Conservation (phyloP, 2,797 vertebrate genomes). For the Gymnodraco acuticeps region DNA sequence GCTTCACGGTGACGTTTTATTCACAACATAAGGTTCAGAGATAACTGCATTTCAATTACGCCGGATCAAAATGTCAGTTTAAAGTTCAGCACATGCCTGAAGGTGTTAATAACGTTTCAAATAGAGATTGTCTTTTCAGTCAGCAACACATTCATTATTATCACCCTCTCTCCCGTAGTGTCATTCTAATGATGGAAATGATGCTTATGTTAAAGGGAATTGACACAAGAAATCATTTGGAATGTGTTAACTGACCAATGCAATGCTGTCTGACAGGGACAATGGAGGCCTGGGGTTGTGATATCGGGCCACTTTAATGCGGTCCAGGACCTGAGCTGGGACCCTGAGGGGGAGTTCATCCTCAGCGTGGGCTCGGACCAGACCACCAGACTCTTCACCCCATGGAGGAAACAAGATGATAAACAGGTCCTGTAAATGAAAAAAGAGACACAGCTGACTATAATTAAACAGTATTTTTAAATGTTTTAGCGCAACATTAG, state of each 20-base stretch:
- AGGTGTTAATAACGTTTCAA: slow-evolving; percentile 42
- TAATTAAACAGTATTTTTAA: background rate
- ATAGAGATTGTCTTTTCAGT: slow-evolving; percentile 17
- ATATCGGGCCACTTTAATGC: slow-evolving; percentile 95
- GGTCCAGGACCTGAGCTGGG: slow-evolving; percentile 95
- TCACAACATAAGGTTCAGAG: slow-evolving; percentile 10
- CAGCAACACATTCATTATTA: slow-evolving; percentile 15
- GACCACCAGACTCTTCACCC: slow-evolving; percentile 94
- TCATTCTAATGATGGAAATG: background rate
- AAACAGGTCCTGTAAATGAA: slow-evolving; percentile 72
- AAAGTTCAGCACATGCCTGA: slow-evolving; percentile 29
- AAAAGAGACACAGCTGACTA: background rate
- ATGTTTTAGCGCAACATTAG: background rate
- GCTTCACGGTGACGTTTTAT: background rate
- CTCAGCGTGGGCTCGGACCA: slow-evolving; percentile 94
- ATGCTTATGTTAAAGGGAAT: background rate
- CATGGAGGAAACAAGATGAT: slow-evolving; percentile 88
- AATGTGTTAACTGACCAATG: slow-evolving; percentile 7
- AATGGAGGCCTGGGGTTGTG: slow-evolving; percentile 92
- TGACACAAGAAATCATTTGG: background rate
- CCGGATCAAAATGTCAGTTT: slow-evolving; percentile 23
- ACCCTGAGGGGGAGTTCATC: slow-evolving; percentile 95
- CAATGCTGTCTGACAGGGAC: slow-evolving; percentile 77
- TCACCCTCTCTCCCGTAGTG: slow-evolving; percentile 5
- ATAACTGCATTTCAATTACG: slow-evolving; percentile 31